Base-by-base conservation (phyloP, 2,113 vertebrate species). In the Emydocephalus ijimae region DNA sequence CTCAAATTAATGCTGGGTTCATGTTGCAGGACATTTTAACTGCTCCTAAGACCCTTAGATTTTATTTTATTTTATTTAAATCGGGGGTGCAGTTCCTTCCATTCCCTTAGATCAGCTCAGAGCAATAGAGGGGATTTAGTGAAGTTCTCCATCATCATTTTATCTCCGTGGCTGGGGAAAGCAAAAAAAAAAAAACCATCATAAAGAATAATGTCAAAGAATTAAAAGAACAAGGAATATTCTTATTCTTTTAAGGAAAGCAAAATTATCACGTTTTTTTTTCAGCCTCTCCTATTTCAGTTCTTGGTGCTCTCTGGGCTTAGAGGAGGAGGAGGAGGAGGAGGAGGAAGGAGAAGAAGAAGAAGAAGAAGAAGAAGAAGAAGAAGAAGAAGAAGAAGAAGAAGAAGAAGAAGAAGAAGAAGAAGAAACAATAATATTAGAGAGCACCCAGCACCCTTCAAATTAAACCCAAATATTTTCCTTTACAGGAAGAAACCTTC, bases 331-430 rank as follows among this genome's bases (percentile, higher is more conserved):
- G 4, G 61, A 26, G 12, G 29, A 29, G 4, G 1, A 12, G 5
- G 9, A n/a, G 9, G 61, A n/a, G n/a, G 4, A 10, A 11, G 14
- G 1, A 8, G 26, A 11, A 1, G 26, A 69, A 3, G 1, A 1
- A 0, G 4, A 18, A 11, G 11, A 43, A 1, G 0, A 2, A 2
- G 3, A 24, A 6, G 20, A 6, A 2, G 7, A 5, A 43, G 1
- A 3, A 3, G 8, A 3, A 10, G 24, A 8, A 3, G 23, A 0
- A 3, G 8, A 8, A 3, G 0, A 10, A 1, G 23, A 2, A 10
- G 7, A 3, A 3, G 9, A 3, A 10, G 20, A 10, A 20, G 18
- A 1, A 43, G 55, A 56, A 20, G 55, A 5, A 20, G 18, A 18
- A 8, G 15, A 18, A 55, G 15, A 9, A 50, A 9, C 48, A 50